Conservation (phyloP, 2,113 vertebrate genomes). For the Chionis minor region DNA sequence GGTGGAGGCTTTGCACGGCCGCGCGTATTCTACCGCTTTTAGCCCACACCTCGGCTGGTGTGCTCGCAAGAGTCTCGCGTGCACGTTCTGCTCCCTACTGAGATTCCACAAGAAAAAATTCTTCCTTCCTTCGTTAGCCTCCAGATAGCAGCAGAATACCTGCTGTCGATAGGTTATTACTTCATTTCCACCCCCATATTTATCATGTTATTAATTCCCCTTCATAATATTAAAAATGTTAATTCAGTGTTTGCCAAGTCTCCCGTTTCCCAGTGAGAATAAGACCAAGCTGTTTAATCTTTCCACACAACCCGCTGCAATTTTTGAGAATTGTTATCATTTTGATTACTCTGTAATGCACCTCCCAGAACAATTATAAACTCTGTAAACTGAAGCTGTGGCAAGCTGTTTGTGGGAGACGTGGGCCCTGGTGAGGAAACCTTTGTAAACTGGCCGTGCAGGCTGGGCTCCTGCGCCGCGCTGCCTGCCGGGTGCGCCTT, state of each 20-base stretch:
- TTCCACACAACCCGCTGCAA: neutral
- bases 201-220: slow-evolving; percentile 58
- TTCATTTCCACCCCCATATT: neutral
- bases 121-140: neutral
- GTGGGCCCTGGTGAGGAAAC: neutral
- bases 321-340: slow-evolving; percentile 59
- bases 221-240: slow-evolving; percentile 68
- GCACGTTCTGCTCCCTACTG: neutral
- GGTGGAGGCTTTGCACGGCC: neutral
- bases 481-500: rapidly evolving
- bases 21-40: rapidly evolving
- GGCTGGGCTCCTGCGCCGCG: neutral
- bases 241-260: slow-evolving; percentile 58
- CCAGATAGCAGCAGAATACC: slow-evolving; percentile 48
- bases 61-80: neutral
- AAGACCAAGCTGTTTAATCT: slow-evolving; percentile 67
- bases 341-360: slow-evolving; percentile 55
- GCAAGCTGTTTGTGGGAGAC: neutral
- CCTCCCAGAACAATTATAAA: slow-evolving; percentile 63
- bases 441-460: neutral
- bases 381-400: slow-evolving; percentile 13
- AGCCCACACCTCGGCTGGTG: neutral
- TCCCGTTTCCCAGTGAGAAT: slow-evolving; percentile 29
- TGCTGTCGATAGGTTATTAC: neutral
- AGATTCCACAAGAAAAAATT: neutral